These are phyloP conservation scores for Platichthys stellatus DNA, from an alignment of 2,113 vertebrate species.

Conservation along the genomic window DNA sequence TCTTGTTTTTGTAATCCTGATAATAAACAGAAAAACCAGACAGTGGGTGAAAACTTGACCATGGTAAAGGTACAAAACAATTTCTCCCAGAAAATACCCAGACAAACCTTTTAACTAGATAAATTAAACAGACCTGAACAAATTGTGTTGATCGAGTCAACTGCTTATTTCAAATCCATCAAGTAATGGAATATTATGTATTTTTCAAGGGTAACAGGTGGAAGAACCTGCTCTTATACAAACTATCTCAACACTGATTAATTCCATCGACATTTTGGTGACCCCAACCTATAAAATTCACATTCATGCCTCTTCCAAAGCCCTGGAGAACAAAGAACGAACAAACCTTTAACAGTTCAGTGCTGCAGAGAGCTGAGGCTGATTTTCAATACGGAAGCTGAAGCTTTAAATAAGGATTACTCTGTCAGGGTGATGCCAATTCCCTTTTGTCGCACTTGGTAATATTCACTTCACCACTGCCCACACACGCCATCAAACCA, in stretches of 20 bases:
- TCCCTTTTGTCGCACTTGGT: slow-evolving; percentile 29
- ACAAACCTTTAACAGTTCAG: neutral
- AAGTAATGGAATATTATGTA: neutral
- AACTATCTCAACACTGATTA: too few species aligned
- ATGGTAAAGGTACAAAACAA: too few species aligned
- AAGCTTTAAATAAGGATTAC: slow-evolving; percentile 32
- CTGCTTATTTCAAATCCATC: neutral
- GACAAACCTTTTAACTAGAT: too few species aligned
- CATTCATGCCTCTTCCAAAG: neutral
- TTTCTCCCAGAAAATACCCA: too few species aligned
- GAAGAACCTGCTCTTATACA: too few species aligned
- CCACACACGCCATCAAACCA: slow-evolving; percentile 23
- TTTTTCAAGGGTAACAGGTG: too few species aligned
- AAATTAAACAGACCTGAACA: neutral
- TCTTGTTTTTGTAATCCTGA: too few species aligned
- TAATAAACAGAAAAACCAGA: too few species aligned
- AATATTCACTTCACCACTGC: slow-evolving; percentile 32
- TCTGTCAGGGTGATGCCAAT: slow-evolving; percentile 7
- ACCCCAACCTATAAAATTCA: neutral
- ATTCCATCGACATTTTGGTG: too few species aligned
- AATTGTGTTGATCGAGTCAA: neutral
- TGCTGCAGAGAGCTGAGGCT: neutral
- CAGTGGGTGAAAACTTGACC: too few species aligned
- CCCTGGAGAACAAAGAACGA: neutral
- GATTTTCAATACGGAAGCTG: neutral